These are phyloP conservation scores for Oceanites oceanicus DNA, from an alignment of 2,113 vertebrate genomes.

Conservation along the genomic window DNA sequence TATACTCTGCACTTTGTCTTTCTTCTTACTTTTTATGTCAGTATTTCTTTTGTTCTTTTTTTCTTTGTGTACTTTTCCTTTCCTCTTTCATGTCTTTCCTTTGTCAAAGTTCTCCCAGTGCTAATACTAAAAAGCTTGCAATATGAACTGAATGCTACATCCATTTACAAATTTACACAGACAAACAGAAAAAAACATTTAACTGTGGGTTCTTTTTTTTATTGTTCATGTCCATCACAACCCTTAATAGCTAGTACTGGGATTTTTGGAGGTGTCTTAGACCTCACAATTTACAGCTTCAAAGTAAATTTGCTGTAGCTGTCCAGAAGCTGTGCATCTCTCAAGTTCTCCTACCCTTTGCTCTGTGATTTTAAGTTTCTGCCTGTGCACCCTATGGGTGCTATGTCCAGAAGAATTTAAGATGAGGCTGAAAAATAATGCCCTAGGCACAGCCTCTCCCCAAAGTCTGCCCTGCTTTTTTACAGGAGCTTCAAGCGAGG, in stretches of 20 bases:
- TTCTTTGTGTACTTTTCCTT: background rate
- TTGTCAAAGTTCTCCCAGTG: background rate
- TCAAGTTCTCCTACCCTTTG: background rate
- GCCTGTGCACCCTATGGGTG: background rate
- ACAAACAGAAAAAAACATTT: background rate
- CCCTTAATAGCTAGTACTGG: background rate
- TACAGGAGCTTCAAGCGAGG: background rate
- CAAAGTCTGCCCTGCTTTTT: background rate
- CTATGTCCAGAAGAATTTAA: background rate
- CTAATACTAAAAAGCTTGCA: background rate
- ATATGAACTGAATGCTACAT: background rate
- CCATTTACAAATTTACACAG: background rate
- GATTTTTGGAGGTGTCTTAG: background rate
- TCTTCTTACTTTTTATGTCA: background rate
- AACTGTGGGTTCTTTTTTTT: background rate
- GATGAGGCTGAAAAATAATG: background rate
- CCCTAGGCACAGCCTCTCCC: background rate
- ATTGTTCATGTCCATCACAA: background rate
- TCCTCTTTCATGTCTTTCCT: background rate
- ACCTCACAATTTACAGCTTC: background rate
- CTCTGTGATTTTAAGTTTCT: background rate
- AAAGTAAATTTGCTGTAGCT: background rate
- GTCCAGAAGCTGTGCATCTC: background rate
- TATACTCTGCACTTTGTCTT: conserved; percentile 1
- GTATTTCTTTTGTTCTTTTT: background rate